phyloP scores from a whole-genome alignment of 1,140 invertebrate genomes.

The Scaptomyza graminum region DNA sequence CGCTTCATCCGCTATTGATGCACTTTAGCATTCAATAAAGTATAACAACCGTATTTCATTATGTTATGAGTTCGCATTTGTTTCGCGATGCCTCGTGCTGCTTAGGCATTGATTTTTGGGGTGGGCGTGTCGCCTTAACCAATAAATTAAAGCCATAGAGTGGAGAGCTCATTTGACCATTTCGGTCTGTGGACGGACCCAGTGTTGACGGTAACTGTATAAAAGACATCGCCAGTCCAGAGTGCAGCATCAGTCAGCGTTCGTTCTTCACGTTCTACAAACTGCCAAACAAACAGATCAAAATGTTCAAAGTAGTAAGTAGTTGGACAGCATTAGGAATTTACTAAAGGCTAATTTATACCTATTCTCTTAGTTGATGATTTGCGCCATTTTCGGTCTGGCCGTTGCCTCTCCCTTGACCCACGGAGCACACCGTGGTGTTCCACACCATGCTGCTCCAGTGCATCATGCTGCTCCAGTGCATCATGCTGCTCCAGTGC shows the following conservation, averaged over 20 bases:
- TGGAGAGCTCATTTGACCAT: conserved; percentile 7
- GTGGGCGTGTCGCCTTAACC: conserved; percentile 15
- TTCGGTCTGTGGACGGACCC: background rate
- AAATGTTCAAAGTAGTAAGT: conserved; percentile 79
- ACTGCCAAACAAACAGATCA: conserved; percentile 37
- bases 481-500: conserved; percentile 70
- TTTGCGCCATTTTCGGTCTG: conserved; percentile 65
- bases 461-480: conserved; percentile 70
- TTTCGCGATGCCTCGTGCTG: conserved; percentile 4
- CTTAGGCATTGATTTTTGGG: conserved; percentile 14
- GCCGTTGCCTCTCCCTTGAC: conserved; percentile 12
- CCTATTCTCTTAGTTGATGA: conserved; percentile 43
- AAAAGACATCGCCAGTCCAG: conserved; percentile 36
- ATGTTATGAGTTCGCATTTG: conserved; percentile 6
- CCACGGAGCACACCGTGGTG: conserved; percentile 39
- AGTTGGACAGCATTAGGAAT: background rate
- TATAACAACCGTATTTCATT: conserved; percentile 20
- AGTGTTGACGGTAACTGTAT: conserved; percentile 30
- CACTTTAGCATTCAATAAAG: conserved; percentile 17
- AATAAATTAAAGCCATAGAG: conserved; percentile 31
- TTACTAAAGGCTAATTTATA: background rate
- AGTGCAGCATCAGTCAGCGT: conserved; percentile 64
- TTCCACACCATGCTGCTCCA: conserved; percentile 3
- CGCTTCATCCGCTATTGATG: conserved; percentile 22
- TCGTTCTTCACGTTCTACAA: conserved; percentile 50